These are phyloP conservation scores for Zeugodacus cucurbitae DNA, from an alignment of 1,140 invertebrate genomes.

Conservation along the genomic window DNA sequence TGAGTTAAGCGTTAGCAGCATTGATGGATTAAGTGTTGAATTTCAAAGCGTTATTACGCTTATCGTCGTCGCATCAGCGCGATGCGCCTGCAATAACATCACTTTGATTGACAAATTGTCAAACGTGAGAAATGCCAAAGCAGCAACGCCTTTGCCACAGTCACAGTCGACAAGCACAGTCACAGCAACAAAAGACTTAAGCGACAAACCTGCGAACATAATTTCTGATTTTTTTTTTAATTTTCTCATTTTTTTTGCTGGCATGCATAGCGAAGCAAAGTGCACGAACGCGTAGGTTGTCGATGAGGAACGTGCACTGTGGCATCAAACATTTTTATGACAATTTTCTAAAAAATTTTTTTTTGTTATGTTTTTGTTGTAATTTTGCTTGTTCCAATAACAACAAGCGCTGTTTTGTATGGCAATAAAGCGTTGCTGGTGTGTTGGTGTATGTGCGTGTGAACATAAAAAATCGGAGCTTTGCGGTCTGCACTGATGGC, in stretches of 20 bases:
- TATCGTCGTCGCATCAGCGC: not conserved
- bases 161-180: not conserved
- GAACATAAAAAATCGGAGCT: not conserved
- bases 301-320: not conserved
- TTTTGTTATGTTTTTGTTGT: not conserved
- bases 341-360: too few species aligned
- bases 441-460: not conserved
- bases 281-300: constrained; percentile 30
- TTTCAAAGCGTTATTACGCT: not conserved
- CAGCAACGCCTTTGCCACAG: not conserved
- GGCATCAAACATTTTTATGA: constrained; percentile 24
- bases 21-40: constrained; percentile 7
- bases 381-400: too few species aligned
- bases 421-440: too few species aligned
- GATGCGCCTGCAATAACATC: not conserved
- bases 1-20: not conserved
- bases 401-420: too few species aligned
- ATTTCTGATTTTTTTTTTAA: not conserved
- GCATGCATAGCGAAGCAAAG: not conserved
- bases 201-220: not conserved
- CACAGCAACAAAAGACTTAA: not conserved
- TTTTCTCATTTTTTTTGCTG: not conserved
- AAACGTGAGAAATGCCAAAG: constrained; percentile 22
- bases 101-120: constrained; percentile 25
- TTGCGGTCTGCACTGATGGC: not conserved